Evolutionary conservation across 2,113 vertebrate species (phyloP).

Genomic region (Toxostoma redivivum): DNA sequence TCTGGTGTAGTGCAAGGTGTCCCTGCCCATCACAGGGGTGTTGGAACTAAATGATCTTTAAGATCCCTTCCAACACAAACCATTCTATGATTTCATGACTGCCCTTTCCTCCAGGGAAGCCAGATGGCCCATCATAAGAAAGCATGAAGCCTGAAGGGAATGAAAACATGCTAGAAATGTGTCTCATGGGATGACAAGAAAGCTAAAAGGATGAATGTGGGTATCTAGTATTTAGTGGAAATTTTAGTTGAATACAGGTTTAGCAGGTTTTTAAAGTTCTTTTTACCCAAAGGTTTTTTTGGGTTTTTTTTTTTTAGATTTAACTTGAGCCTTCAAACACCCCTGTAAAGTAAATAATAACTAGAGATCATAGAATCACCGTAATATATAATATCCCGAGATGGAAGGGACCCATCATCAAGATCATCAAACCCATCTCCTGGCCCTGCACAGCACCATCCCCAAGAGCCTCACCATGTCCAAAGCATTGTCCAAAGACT

Average conservation of each 20-base stretch:
- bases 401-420: not conserved
- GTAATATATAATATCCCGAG: not conserved
- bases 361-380: not conserved
- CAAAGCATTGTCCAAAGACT: not conserved
- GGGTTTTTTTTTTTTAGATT: not conserved
- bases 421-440: fast-evolving
- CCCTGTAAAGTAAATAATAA: not conserved
- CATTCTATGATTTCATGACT: not conserved
- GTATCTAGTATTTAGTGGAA: not conserved
- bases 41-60: not conserved
- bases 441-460: not conserved
- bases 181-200: not conserved
- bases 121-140: not conserved
- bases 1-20: fast-evolving
- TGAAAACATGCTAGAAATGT: not conserved
- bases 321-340: not conserved
- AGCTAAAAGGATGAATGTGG: fast-evolving
- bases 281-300: not conserved
- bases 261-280: not conserved
- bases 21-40: fast-evolving
- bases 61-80: not conserved
- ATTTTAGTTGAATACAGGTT: not conserved
- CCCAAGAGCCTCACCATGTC: not conserved
- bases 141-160: not conserved
- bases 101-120: not conserved